Conservation (phyloP, 2,797 vertebrate genomes). For the Ceyx erithaca region DNA sequence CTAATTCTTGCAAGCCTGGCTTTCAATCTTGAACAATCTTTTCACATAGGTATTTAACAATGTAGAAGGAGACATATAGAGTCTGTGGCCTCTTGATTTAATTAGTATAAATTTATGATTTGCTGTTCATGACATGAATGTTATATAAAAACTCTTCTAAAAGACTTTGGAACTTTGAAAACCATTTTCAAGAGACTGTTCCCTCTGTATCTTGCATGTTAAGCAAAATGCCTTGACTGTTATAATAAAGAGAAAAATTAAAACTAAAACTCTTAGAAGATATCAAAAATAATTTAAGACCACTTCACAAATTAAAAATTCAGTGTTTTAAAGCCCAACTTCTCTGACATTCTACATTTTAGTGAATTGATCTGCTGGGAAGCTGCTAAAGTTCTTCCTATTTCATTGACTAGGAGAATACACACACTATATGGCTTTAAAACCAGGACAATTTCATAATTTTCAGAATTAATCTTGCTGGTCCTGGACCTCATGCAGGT, state of each 20-base stretch:
- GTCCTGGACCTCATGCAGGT: not conserved
- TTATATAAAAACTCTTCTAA: not conserved
- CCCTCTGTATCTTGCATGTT: constrained; percentile 8
- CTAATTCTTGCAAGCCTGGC: not conserved
- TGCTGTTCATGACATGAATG: not conserved
- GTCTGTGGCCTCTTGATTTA: not conserved
- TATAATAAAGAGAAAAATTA: not conserved
- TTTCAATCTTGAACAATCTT: not conserved
- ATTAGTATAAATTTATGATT: not conserved
- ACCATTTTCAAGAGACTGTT: not conserved
- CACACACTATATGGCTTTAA: not conserved
- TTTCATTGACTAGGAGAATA: not conserved
- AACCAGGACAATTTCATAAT: not conserved
- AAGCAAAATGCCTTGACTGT: not conserved
- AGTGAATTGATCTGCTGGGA: not conserved
- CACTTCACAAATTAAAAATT: not conserved
- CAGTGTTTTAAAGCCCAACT: not conserved
- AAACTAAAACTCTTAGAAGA: not conserved
- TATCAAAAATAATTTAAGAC: not conserved
- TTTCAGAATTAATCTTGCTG: constrained; percentile 1
- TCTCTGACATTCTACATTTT: not conserved
- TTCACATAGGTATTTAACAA: not conserved
- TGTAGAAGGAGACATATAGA: not conserved
- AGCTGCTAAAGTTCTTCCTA: not conserved
- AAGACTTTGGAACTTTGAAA: not conserved